These are phyloP conservation scores for Noctuana brunneofusca DNA, from an alignment of 2,888 invertebrate species.

Conservation along the genomic window DNA sequence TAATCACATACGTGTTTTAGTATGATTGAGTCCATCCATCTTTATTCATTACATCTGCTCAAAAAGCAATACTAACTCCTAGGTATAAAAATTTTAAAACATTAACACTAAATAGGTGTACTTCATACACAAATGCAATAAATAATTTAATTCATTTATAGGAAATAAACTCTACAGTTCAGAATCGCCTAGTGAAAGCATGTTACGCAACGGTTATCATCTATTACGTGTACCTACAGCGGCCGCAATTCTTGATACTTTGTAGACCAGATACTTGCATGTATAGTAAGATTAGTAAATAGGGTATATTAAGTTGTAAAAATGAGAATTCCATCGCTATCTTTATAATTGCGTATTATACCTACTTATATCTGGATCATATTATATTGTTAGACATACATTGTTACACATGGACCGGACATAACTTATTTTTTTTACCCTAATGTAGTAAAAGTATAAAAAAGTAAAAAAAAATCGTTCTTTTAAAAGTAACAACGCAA, in stretches of 20 bases:
- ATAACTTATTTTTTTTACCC: too few relatives aligned
- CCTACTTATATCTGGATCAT: too few relatives aligned
- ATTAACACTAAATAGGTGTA: background rate
- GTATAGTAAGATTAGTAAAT: background rate
- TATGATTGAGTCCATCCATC: too few relatives aligned
- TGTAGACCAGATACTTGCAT: background rate
- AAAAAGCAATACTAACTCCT: too few relatives aligned
- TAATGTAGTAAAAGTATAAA: too few relatives aligned
- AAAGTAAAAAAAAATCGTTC: too few relatives aligned
- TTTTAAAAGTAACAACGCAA: too few relatives aligned
- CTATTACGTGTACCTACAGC: conserved; percentile 32
- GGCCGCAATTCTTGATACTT: conserved; percentile 24
- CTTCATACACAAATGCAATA: background rate
- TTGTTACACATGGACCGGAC: too few relatives aligned
- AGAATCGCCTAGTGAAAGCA: conserved; percentile 14
- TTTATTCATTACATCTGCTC: too few relatives aligned
- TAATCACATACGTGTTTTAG: too few relatives aligned
- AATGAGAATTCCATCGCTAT: background rate
- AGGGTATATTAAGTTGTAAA: background rate
- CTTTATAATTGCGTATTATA: too few relatives aligned
- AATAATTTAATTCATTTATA: conserved; percentile 1
- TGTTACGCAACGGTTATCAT: conserved; percentile 20
- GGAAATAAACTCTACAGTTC: conserved; percentile 8
- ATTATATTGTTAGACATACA: too few relatives aligned
- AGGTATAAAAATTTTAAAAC: background rate